Evolutionary conservation across 2,797 vertebrate species (phyloP), one percentile per base, ranked within the genome.

Genomic region (Uromys caudimaculatus): DNA sequence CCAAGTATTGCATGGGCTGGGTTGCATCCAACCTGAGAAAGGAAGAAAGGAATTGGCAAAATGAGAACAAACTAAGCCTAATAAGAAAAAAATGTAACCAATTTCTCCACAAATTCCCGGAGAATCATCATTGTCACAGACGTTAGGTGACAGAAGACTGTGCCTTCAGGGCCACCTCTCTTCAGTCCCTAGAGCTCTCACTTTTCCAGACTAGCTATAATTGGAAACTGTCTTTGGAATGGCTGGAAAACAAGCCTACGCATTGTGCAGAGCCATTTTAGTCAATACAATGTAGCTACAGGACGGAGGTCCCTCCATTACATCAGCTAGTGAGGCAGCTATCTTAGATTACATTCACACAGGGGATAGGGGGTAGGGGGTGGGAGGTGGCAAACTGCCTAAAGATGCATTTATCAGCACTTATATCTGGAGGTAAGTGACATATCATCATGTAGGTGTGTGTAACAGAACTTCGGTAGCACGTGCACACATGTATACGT

Each of bases 1-100:
- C 97, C 93, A 97, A 84, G 87, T 99, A 99, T 21, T 89, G 96
- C 23, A 99, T 97, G 52, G 98, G 98, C 19, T 97, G 96, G 52
- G 98, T 52, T 35, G 98, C 96, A 76, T 98, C 94, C 97, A 99
- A 98, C 93, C 99, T 99, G 93, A 44, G 88, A 76, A 16, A 93
- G 60, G 81, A 91, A 91, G 69, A 86, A 44, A 44, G 35, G 64
- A 10, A 60, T 41, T 2, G 89, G 52, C 60, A 11, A 91, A 73
- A 92, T 9, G 56, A 1, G 32, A 69, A 92, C 29, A 38, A 93
- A 78, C 69, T 73, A 56, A 90, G 3, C 0, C 11, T 24, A 90
- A 64, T 0, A 90, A 54, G 47, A 77, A 50, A 60, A 0, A 64
- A 0, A 8, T 8, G 41, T 76, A 92, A 24, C 44, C 19, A 7